Evolutionary conservation across 2,888 invertebrate genomes (phyloP), one percentile per base, ranked within the genome.

Genomic region (Eledona agricola): DNA sequence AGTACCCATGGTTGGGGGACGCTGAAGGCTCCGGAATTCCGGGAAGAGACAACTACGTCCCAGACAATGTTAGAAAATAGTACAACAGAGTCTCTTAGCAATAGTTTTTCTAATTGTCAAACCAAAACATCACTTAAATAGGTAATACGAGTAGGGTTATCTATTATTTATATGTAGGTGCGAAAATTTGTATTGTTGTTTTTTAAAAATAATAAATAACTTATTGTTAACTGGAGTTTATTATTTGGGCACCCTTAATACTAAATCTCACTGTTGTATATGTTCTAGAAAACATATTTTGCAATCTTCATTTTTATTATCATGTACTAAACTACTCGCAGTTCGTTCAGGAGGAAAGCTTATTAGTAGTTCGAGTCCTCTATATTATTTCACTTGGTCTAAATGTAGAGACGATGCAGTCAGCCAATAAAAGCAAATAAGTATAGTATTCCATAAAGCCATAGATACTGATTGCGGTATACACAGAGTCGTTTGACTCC

Each of bases 1-100:
- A 84, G 75, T 88, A 90, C 77, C 94, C 94, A 1, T 94, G 94
- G 94, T 75, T 93, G 57, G 92, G 92, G 13, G 93, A 93, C 76
- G 86, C 92, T 1, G 89, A 85, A 63, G 93, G 93, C 43, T 87
- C 89, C 12, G 93, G 92, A 5, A 84, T 89, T 59, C 82, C 85
- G 16, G 88, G 88, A 29, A 87, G 82, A 62, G 93, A 93, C 72
- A 89, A 88, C 74, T 93, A 93, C 72, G 83, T 86, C 74, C 88
- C 89, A 34, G 89, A 89, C 70, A 87, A 83, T 66, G 77, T 81
- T 47, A 62, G 52, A 37, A 59, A 57, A 38, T 57, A 55, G 49
- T 45, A 40, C 34, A 35, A 42, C 3, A 13, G 5, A 6, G 5
- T 15, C 7, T 16, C 16, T 25, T 29, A 45, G 23, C 17, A 20